phyloP scores from a whole-genome alignment of 1,140 invertebrate species.

The Plectus sambesii region DNA sequence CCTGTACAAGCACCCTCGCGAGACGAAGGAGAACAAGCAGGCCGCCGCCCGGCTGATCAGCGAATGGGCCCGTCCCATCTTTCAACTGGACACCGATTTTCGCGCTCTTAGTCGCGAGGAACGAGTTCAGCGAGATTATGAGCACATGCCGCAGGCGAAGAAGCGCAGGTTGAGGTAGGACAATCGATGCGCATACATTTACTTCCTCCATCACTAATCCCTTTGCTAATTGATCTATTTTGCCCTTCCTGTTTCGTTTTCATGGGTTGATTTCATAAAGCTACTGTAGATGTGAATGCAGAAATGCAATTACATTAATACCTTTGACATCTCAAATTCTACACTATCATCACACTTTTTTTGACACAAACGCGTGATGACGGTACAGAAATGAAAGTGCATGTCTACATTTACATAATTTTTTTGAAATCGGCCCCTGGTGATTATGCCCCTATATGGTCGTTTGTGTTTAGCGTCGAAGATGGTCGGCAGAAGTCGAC shows the following conservation, averaged over 20 bases:
- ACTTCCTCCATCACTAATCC: neutral
- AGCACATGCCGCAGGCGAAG: slow-evolving; percentile 62
- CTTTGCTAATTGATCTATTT: neutral
- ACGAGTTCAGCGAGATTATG: slow-evolving; percentile 74
- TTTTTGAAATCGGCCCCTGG: too few species aligned
- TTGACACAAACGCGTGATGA: too few species aligned
- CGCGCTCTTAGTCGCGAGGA: slow-evolving; percentile 62
- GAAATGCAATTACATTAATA: too few species aligned
- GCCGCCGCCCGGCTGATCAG: slow-evolving; percentile 81
- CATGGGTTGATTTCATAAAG: too few species aligned
- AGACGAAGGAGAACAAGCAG: slow-evolving; percentile 82
- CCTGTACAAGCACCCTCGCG: slow-evolving; percentile 94
- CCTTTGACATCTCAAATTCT: too few species aligned
- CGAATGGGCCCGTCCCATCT: slow-evolving; percentile 42
- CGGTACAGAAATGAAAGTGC: too few species aligned
- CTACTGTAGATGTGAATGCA: too few species aligned
- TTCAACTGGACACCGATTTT: slow-evolving; percentile 62
- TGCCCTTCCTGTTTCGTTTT: too few species aligned
- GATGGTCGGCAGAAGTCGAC: slow-evolving; percentile 22
- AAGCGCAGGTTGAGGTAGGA: slow-evolving; percentile 50
- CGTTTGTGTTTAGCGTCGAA: slow-evolving; percentile 14
- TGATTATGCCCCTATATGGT: neutral
- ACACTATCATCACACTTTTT: too few species aligned
- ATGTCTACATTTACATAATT: too few species aligned
- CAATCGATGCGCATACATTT: neutral